A percentile compares a stretch with the other conserved stretches of the same genome.
phyloP scores from a whole-genome alignment of 2,113 vertebrate species.

The Piprites chloris region DNA sequence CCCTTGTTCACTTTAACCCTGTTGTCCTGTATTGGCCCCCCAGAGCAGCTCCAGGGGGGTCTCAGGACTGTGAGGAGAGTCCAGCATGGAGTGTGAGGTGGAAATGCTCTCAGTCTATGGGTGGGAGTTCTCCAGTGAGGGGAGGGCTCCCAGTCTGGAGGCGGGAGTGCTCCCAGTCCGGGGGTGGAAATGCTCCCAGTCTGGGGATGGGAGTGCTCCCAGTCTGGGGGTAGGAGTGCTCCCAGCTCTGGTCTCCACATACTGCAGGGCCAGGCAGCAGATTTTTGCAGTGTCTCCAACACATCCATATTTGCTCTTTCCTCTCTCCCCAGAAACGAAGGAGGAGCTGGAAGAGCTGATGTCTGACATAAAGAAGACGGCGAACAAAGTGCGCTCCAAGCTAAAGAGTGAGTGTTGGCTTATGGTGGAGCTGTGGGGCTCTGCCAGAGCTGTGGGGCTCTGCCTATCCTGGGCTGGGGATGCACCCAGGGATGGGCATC shows the following conservation, averaged over 20 bases:
- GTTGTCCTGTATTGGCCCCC: neutral
- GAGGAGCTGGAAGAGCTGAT: slow-evolving; percentile 93
- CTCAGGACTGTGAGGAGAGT: neutral
- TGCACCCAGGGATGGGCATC: neutral
- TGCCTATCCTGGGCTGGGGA: neutral
- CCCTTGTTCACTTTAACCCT: neutral
- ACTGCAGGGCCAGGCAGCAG: rapidly evolving
- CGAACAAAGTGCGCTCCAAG: slow-evolving; percentile 96
- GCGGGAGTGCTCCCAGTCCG: neutral
- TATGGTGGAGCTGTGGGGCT: neutral
- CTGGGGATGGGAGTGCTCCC: neutral
- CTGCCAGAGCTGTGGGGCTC: neutral
- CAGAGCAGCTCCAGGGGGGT: neutral
- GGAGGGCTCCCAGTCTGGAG: neutral
- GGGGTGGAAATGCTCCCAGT: neutral
- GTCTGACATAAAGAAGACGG: slow-evolving; percentile 95
- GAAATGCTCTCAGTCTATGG: no score
- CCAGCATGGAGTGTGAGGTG: rapidly evolving
- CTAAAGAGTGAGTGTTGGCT: slow-evolving; percentile 88
- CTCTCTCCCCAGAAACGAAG: slow-evolving; percentile 84
- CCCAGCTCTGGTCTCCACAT: rapidly evolving
- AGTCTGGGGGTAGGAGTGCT: neutral
- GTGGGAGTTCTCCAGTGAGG: neutral
- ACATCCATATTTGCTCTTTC: neutral
- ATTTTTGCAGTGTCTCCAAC: neutral